These are phyloP conservation scores for Petroica traversi DNA, from an alignment of 2,113 vertebrate species.

Conservation along the genomic window DNA sequence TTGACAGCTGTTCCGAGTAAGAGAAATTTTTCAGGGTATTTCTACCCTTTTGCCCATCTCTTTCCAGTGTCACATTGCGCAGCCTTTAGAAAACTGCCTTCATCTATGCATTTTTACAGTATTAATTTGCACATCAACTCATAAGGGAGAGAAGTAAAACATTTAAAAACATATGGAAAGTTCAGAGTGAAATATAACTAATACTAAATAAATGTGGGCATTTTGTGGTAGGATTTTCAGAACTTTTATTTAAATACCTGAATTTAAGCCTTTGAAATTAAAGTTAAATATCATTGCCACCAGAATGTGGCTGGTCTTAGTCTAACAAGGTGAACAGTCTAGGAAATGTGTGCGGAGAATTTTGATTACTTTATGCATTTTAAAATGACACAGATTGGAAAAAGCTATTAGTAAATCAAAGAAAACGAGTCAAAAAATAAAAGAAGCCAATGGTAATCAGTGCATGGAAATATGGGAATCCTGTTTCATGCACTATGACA, in stretches of 20 bases:
- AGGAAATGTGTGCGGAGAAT: background rate
- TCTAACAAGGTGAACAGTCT: background rate
- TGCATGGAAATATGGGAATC: background rate
- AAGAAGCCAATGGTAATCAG: background rate
- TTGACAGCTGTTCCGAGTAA: background rate
- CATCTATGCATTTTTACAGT: background rate
- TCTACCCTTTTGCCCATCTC: rapidly evolving
- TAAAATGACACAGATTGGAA: background rate
- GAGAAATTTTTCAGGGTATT: background rate
- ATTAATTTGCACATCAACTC: background rate
- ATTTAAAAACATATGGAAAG: background rate
- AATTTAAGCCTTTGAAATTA: slow-evolving; percentile 48
- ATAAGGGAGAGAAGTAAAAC: background rate
- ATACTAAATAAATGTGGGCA: background rate
- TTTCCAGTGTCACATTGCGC: background rate
- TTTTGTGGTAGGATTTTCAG: background rate
- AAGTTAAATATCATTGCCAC: slow-evolving; percentile 22
- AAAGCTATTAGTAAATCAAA: background rate
- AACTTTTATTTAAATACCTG: background rate
- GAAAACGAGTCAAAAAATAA: background rate
- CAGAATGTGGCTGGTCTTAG: background rate
- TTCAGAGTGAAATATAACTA: background rate
- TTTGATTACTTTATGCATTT: background rate
- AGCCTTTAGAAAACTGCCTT: background rate
- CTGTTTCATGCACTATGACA: background rate